Evolutionary conservation across 2,113 vertebrate species (phyloP), one percentile per base, ranked within the genome.

Genomic region (Xyliphius kryptos): DNA sequence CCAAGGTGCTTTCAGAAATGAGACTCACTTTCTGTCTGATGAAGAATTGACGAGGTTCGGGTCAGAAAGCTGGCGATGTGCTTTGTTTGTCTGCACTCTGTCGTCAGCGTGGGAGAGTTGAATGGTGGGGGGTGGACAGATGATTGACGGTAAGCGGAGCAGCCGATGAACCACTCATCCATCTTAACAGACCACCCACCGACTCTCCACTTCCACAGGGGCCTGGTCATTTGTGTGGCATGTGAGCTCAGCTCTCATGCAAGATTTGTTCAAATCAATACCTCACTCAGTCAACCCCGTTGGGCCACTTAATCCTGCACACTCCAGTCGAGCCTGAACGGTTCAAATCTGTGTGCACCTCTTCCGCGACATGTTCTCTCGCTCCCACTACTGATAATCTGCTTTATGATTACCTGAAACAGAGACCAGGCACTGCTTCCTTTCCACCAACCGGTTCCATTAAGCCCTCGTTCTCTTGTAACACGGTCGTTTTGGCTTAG

Each of bases 261-360:
- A 73, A 66, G 72, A 83, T 84, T 85, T 80, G 77, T 76, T 83
- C 76, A 71, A 84, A 82, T 89, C 82, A 80, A 72, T 79, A 75
- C 53, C 65, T 46, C 19, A 63, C 68, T 67, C 60, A 66, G 55
- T 53, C 47, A 19, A 63, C 73, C 49, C 61, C 48, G 32, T 67
- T 63, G 61, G 79, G 70, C 59, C 74, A 70, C 69, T 77, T 83
- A 81, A 80, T 76, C 72, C 64, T 59, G 79, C 74, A 71, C 66
- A 65, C n/a, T n/a, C n/a, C n/a, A n/a, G n/a, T n/a, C n/a, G n/a
- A 54, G 51, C 55, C 56, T 19, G 8, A 56, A 75, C 63, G 77
- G 56, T 63, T 67, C 67, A 15, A 66, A 50, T 70, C 76, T 81
- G 70, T 66, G 22, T 68, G 74, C 80, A 79, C 81, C 76, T 79